Evolutionary conservation across 1,140 invertebrate genomes (phyloP).

Genomic region (Cydia pomonella): DNA sequence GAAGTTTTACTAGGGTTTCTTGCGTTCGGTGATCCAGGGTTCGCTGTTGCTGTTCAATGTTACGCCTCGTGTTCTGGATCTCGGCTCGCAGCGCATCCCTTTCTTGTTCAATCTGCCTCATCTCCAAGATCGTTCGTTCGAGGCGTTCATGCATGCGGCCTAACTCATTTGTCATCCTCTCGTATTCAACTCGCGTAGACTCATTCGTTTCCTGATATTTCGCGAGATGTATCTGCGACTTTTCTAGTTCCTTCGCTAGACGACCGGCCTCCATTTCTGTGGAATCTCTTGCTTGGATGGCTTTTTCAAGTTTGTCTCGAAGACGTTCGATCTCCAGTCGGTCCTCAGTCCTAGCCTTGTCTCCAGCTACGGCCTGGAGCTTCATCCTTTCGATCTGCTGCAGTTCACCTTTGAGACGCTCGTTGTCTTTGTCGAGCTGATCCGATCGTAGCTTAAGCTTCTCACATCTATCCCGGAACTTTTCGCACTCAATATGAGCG

Average conservation of each 20-base stretch:
- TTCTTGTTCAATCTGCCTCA: slow-evolving; percentile 85
- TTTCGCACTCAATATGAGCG: slow-evolving; percentile 91
- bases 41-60: slow-evolving; percentile 85
- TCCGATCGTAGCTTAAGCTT: slow-evolving; percentile 87
- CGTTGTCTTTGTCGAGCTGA: slow-evolving; percentile 87
- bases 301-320: slow-evolving; percentile 92
- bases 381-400: slow-evolving; percentile 86
- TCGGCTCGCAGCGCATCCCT: slow-evolving; percentile 86
- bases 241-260: slow-evolving; percentile 92
- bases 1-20: slow-evolving; percentile 83
- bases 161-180: slow-evolving; percentile 89
- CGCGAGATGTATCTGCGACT: slow-evolving; percentile 89
- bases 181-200: slow-evolving; percentile 89
- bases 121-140: slow-evolving; percentile 85
- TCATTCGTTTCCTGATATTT: slow-evolving; percentile 92
- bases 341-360: slow-evolving; percentile 83
- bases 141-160: slow-evolving; percentile 89
- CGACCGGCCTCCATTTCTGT: slow-evolving; percentile 92
- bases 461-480: slow-evolving; percentile 91
- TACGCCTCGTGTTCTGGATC: slow-evolving; percentile 84
- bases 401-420: slow-evolving; percentile 86
- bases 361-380: slow-evolving; percentile 82
- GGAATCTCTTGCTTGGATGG: slow-evolving; percentile 87
- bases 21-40: slow-evolving; percentile 83
- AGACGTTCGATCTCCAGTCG: slow-evolving; percentile 89